Percentiles rank a stretch among this genome's conserved stretches.
Conservation (phyloP, 2,888 invertebrate species). For the Sphaerophoria rueppellii region DNA sequence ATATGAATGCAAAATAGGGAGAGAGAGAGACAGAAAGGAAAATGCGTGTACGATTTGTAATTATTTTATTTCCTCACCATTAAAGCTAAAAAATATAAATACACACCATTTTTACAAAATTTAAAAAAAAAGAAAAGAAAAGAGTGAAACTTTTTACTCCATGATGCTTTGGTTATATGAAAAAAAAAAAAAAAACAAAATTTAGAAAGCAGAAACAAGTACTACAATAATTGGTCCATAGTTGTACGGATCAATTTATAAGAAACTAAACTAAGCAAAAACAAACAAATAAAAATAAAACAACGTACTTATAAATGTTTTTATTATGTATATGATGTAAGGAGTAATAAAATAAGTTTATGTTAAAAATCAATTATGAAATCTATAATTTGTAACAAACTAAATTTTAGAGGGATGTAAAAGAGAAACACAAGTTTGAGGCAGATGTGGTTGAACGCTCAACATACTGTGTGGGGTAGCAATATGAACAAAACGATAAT, state of each 20-base stretch:
- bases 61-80: constrained; percentile 64
- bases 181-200: constrained; percentile 26
- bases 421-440: no score
- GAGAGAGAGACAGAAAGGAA: constrained; percentile 46
- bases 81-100: constrained; percentile 51
- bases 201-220: constrained; percentile 28
- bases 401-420: no score
- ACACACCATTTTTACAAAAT: constrained; percentile 57
- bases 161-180: constrained; percentile 43
- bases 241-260: constrained; percentile 43
- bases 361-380: constrained; percentile 36
- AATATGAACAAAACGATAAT: no score
- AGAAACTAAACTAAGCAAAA: constrained; percentile 55
- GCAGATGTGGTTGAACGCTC: no score
- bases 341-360: constrained; percentile 71
- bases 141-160: constrained; percentile 41
- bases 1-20: constrained; percentile 52
- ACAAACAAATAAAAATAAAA: constrained; percentile 54
- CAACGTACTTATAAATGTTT: constrained; percentile 71
- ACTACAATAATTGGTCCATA: constrained; percentile 54
- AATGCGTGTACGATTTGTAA: constrained; percentile 60
- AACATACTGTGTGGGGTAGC: no score
- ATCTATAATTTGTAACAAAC: not conserved
- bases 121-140: constrained; percentile 4
- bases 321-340: constrained; percentile 72